Conservation (phyloP, 2,113 vertebrate species). For the Empidonax alnorum region DNA sequence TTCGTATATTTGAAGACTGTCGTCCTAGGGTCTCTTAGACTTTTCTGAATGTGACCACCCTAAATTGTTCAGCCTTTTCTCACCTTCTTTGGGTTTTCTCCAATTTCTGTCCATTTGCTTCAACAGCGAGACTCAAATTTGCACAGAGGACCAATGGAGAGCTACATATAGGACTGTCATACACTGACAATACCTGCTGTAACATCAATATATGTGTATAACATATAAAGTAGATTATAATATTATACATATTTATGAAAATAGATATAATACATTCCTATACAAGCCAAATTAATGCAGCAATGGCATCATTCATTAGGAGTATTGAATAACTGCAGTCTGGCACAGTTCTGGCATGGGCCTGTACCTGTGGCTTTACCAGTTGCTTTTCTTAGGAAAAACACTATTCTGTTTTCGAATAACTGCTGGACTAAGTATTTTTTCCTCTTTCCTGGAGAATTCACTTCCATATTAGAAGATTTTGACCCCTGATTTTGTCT, state of each 20-base stretch:
- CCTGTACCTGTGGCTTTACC: background rate
- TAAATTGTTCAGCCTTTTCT: background rate
- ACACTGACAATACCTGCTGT: background rate
- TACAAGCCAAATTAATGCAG: background rate
- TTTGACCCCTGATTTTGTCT: background rate
- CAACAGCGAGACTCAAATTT: background rate
- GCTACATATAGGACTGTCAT: background rate
- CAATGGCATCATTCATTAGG: background rate
- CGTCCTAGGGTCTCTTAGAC: background rate
- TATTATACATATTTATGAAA: background rate
- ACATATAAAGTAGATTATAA: background rate
- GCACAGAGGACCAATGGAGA: background rate
- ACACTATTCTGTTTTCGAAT: background rate
- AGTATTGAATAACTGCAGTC: background rate
- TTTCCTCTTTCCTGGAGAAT: background rate
- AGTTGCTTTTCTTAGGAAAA: background rate
- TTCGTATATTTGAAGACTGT: background rate
- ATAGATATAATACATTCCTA: background rate
- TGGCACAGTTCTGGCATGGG: background rate
- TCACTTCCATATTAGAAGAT: background rate
- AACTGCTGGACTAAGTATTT: background rate
- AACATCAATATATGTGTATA: background rate
- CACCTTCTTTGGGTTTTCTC: background rate
- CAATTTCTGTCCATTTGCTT: background rate
- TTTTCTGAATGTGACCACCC: background rate